Evolutionary conservation across 2,888 invertebrate species (phyloP).

Genomic region (Pterostichus niger): DNA sequence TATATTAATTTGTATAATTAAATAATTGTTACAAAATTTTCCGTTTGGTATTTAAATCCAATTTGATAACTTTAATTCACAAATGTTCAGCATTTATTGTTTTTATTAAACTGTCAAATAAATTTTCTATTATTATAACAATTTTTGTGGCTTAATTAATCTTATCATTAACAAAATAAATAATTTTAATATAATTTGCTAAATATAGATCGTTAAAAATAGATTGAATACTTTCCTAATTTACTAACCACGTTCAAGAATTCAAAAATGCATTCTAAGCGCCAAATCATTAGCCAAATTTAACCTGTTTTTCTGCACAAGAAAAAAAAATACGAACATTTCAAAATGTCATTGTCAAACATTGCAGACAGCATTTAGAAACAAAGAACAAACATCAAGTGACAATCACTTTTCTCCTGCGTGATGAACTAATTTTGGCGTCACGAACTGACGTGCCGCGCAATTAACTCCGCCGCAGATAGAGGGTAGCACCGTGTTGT

Average conservation of each 20-base stretch:
- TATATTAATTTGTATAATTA: no score
- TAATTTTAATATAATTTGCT: neutral
- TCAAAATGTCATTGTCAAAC: constrained; percentile 27
- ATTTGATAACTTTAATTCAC: no score
- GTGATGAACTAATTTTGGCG: constrained; percentile 3
- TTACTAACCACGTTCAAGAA: constrained; percentile 7
- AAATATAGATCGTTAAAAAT: constrained; percentile 21
- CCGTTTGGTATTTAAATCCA: no score
- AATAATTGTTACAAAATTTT: no score
- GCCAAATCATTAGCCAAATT: constrained; percentile 40
- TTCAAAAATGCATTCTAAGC: constrained; percentile 31
- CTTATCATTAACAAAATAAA: no score
- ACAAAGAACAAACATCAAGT: constrained; percentile 27
- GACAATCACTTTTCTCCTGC: neutral
- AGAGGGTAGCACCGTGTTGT: neutral
- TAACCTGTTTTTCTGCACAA: constrained; percentile 17
- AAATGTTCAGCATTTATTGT: no score
- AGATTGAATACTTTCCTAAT: neutral
- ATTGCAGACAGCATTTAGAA: neutral
- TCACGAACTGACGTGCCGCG: neutral
- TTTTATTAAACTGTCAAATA: no score
- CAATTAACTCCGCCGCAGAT: neutral
- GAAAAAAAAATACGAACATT: neutral
- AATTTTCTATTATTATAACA: no score
- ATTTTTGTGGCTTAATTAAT: no score